These are phyloP conservation scores for Spatula versicolor DNA, from an alignment of 2,797 vertebrate species.

Conservation along the genomic window DNA sequence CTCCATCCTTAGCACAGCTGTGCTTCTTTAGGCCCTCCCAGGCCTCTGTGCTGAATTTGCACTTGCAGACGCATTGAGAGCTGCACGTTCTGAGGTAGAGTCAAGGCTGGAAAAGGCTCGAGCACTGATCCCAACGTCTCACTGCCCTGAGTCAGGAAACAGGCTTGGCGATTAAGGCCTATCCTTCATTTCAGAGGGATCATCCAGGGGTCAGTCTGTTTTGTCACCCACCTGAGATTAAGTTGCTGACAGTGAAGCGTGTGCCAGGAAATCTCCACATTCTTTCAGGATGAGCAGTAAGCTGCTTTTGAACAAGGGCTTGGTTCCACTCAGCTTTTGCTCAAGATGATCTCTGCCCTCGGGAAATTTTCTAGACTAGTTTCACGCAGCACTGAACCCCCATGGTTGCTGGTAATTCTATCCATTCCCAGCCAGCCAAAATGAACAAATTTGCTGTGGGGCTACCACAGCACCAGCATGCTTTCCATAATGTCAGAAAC, in stretches of 20 bases:
- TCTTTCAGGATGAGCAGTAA: conserved; percentile 29
- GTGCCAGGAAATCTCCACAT: not conserved
- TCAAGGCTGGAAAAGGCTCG: not conserved
- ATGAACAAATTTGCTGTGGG: fast-evolving
- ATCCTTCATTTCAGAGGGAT: not conserved
- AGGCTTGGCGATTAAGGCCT: not conserved
- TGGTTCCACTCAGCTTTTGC: not conserved
- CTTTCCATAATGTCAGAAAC: not conserved
- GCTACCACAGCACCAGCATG: fast-evolving
- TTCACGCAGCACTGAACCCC: not conserved
- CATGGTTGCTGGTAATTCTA: not conserved
- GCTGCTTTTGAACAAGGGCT: not conserved
- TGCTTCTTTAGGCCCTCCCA: not conserved
- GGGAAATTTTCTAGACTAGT: not conserved
- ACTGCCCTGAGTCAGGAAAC: not conserved
- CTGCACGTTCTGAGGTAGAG: fast-evolving
- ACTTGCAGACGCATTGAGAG: fast-evolving
- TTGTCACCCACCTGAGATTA: conserved; percentile 9
- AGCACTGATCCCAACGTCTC: not conserved
- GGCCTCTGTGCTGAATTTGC: fast-evolving
- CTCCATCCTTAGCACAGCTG: not conserved
- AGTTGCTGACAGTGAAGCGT: not conserved
- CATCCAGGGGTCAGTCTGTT: not conserved
- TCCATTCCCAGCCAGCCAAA: not conserved
- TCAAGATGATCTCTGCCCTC: not conserved